Evolutionary conservation across 2,797 vertebrate genomes (phyloP).

Genomic region (Carcharodon carcharias): DNA sequence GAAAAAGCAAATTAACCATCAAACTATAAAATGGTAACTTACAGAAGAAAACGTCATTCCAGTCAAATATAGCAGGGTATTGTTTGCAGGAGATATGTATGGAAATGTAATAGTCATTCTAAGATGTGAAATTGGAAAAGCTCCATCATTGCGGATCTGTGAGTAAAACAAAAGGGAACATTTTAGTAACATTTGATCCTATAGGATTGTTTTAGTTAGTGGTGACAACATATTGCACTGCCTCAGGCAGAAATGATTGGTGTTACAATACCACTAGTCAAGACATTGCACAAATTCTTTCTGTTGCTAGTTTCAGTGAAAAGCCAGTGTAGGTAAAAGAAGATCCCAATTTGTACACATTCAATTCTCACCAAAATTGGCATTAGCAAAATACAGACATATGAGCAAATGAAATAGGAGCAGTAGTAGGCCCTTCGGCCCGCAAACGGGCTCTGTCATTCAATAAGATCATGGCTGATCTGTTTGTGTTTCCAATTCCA

Average conservation of each 20-base stretch:
- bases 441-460: too few relatives aligned
- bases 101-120: constrained; percentile 71
- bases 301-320: neutral
- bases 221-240: neutral
- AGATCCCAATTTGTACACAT: neutral
- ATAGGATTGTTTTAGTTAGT: neutral
- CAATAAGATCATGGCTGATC: too few relatives aligned
- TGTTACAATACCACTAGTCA: neutral
- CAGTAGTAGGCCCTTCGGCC: too few relatives aligned
- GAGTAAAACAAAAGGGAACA: neutral
- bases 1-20: neutral
- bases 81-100: constrained; percentile 58
- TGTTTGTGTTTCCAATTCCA: too few relatives aligned
- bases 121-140: constrained; percentile 63
- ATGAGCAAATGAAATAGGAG: too few relatives aligned
- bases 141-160: constrained; percentile 69
- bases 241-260: neutral
- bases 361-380: neutral
- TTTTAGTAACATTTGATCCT: neutral
- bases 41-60: constrained; percentile 60
- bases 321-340: neutral
- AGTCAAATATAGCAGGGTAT: constrained; percentile 73
- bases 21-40: constrained; percentile 44
- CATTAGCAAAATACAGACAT: too few relatives aligned
- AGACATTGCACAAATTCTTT: neutral